Evolutionary conservation across 2,113 vertebrate species (phyloP).

Genomic region (Apeltes quadracus): DNA sequence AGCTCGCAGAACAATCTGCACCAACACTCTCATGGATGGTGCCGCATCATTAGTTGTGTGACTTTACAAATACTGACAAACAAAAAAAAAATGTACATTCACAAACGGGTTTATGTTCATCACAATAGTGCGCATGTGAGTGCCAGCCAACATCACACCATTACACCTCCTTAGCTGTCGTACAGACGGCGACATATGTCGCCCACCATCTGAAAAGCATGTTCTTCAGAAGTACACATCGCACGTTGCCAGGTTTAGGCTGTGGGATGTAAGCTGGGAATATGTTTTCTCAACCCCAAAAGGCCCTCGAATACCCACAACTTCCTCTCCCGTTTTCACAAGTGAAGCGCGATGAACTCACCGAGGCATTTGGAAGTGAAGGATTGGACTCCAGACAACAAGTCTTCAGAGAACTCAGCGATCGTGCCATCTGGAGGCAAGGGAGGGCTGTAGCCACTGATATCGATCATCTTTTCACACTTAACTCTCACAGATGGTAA

Average conservation of each 20-base stretch:
- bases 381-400: constrained; percentile 66
- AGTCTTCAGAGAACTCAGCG: constrained; percentile 71
- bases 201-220: constrained; percentile 33
- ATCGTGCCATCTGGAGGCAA: constrained; percentile 75
- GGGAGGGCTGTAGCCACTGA: constrained; percentile 66
- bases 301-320: constrained; percentile 34
- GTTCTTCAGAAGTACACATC: constrained; percentile 19
- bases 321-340: constrained; percentile 18
- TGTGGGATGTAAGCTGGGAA: constrained; percentile 42
- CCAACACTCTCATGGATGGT: background rate
- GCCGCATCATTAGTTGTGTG: constrained; percentile 22
- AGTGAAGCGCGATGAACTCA: constrained; percentile 28
- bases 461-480: constrained; percentile 77
- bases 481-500: constrained; percentile 70
- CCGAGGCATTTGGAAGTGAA: constrained; percentile 45
- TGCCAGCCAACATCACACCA: constrained; percentile 9
- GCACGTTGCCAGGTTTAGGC: constrained; percentile 48
- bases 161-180: constrained; percentile 35
- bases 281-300: constrained; percentile 42
- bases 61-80: constrained; percentile 4
- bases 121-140: background rate
- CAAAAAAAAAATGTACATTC: background rate
- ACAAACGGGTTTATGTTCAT: background rate
- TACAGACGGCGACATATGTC: constrained; percentile 56
- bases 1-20: background rate